Base-by-base conservation (phyloP, 2,113 vertebrate genomes). In the Mionectes macconnelli region DNA sequence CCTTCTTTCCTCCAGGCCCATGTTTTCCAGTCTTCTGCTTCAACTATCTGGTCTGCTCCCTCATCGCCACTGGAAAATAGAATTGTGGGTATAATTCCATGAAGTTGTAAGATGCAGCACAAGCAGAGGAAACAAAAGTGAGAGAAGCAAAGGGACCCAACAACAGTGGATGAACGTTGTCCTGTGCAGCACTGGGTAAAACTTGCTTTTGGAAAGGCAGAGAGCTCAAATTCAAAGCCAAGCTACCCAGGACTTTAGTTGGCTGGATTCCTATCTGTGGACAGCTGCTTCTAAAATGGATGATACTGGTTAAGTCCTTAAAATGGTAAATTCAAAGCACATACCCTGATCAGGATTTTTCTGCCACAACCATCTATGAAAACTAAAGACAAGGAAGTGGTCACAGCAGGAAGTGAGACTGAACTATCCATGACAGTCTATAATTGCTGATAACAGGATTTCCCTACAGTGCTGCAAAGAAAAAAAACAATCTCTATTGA, bases 401-500 rank as follows among this genome's bases (percentile, higher is more conserved):
- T 66, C 50, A 40, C 53, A 77, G 40, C 63, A 73, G 37, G 25
- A 11, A 40, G 25, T 0, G 2, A 59, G 39, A 19, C 16, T 57
- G 35, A 76, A 30, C 11, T 63, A n/a, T 3, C 49, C 15, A 2
- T 15, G 23, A 9, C 4, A n/a, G 5, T 2, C 9, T 8, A 5
- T 14, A 81, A 31, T 17, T 42, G 39, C 47, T 45, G n/a, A 11
- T 20, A 74, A 11, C 0, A 3, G 30, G 18, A 77, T 25, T 69
- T 55, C 9, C 19, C 22, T 52, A 24, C 37, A 47, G 35, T 10
- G 14, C 31, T n/a, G 19, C 24, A 82, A 67, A 94, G 89, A 66
- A 17, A 15, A 2, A 50, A 50, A 50, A 50, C 27, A 50, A 50
- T 39, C 19, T 8, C 21, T 44, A 5, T 35, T 50, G 30, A 59